Base-by-base conservation (phyloP, 2,113 vertebrate genomes). In the Podocnemis expansa region DNA sequence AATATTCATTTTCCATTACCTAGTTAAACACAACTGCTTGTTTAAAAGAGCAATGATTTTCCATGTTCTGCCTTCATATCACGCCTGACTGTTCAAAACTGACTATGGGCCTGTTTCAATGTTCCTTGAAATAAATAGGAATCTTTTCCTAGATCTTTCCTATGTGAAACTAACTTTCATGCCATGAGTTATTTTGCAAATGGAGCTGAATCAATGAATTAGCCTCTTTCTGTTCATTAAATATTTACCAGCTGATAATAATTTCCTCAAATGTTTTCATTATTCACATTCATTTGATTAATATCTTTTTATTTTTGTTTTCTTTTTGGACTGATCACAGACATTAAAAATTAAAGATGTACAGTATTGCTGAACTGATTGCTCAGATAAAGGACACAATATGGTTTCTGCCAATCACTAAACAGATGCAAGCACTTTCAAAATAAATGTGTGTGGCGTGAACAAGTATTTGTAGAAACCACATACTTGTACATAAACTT, bases 361-460 rank as follows among this genome's bases (percentile, higher is more conserved):
- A n/a, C 25, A 45, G 10, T 73, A n/a, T n/a, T n/a, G n/a, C n/a
- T n/a, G n/a, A n/a, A n/a, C n/a, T n/a, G n/a, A n/a, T n/a, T n/a
- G n/a, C n/a, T n/a, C 60, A 63, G 60, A 63, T 16, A n/a, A n/a
- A 63, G 4, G 3, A 38, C 82, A 43, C 10, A 11, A 25, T 81
- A 41, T 38, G 75, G 6, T 2, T 76, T 56, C 56, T 58, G 21
- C 17, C 76, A 60, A 63, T 79, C 43, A 8, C 11, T 43, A 29
- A 3, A 38, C 24, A 81, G 85, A 63, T 63, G 56, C 27, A 90
- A 81, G 47, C 9, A 8, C 5, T 91, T 88, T 89, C 63, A 21
- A 41, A 41, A 5, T 2, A 14, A 49, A 22, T 6, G 51, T 0
- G 0, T 11, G 11, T 5, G 10, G 22, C 38, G 25, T 31, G 34